Evolutionary conservation across 1,140 invertebrate genomes (phyloP).

Genomic region (Bilobella aurantiaca): DNA sequence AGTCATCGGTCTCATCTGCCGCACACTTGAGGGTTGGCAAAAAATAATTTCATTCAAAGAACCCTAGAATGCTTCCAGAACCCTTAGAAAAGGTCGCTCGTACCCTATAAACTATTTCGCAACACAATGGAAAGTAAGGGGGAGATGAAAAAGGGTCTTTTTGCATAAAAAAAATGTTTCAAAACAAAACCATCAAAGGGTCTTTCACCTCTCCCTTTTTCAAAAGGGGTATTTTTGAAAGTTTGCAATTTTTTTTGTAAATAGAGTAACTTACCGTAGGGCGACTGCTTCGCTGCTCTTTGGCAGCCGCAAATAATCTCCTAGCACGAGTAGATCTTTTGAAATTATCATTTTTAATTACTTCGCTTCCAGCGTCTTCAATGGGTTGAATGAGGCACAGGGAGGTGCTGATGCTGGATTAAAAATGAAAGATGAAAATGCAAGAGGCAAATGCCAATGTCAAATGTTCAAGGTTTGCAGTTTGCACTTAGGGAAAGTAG

Average conservation of each 20-base stretch:
- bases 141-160: neutral
- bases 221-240: neutral
- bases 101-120: neutral
- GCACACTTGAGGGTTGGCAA: too few species aligned
- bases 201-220: neutral
- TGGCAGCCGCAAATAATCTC: slow-evolving; percentile 31
- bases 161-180: neutral
- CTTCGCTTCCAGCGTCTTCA: neutral
- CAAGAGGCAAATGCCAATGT: too few species aligned
- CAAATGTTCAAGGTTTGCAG: too few species aligned
- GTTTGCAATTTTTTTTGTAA: neutral
- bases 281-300: slow-evolving; percentile 24
- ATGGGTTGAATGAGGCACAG: neutral
- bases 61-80: too few species aligned
- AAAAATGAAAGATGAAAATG: too few species aligned
- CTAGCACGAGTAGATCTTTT: slow-evolving; percentile 32
- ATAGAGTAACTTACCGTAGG: slow-evolving; percentile 27
- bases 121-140: neutral
- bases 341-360: slow-evolving; percentile 28
- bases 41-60: too few species aligned
- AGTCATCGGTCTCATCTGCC: too few species aligned
- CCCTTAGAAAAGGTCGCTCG: too few species aligned
- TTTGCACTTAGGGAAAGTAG: too few species aligned
- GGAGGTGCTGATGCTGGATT: neutral
- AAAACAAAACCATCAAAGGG: slow-evolving; percentile 1